Percentiles rank a stretch among this genome's conserved stretches.
These are phyloP conservation scores for Recurvirostra avosetta DNA, from an alignment of 2,113 vertebrate genomes.

Conservation along the genomic window DNA sequence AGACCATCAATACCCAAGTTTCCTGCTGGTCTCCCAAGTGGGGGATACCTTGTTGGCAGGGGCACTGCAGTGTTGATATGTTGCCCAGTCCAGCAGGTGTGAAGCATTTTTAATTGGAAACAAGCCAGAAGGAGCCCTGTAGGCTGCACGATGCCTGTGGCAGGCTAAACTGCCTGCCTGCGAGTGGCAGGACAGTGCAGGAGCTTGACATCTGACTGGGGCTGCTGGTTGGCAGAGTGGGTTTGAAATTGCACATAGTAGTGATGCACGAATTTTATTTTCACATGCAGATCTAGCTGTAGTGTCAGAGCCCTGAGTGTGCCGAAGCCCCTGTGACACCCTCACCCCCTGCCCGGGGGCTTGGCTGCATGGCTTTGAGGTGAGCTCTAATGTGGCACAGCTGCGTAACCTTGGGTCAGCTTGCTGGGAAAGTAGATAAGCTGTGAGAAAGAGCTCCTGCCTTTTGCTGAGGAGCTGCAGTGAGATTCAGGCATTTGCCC, in stretches of 20 bases:
- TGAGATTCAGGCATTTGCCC: not conserved
- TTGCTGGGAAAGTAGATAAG: not conserved
- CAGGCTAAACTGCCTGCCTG: not conserved
- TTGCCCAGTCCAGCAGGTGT: not conserved
- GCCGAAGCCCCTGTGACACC: not conserved
- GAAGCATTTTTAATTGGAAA: not conserved
- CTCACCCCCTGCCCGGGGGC: not conserved
- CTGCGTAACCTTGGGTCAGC: not conserved
- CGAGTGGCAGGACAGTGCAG: not conserved
- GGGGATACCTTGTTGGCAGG: not conserved
- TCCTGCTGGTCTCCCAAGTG: not conserved
- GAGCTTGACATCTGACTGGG: not conserved
- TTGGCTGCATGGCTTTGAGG: not conserved
- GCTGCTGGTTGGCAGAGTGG: not conserved
- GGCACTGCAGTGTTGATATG: not conserved
- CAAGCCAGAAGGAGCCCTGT: not conserved
- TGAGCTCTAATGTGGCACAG: not conserved
- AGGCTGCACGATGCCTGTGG: not conserved
- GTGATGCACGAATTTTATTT: not conserved
- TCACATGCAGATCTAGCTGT: not conserved
- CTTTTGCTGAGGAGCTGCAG: not conserved
- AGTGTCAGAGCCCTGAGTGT: not conserved
- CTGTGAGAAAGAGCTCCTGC: not conserved
- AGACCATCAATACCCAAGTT: not conserved
- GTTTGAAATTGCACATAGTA: not conserved